These are phyloP conservation scores for Eubasilissa splendida DNA, from an alignment of 2,888 invertebrate genomes.

Conservation along the genomic window DNA sequence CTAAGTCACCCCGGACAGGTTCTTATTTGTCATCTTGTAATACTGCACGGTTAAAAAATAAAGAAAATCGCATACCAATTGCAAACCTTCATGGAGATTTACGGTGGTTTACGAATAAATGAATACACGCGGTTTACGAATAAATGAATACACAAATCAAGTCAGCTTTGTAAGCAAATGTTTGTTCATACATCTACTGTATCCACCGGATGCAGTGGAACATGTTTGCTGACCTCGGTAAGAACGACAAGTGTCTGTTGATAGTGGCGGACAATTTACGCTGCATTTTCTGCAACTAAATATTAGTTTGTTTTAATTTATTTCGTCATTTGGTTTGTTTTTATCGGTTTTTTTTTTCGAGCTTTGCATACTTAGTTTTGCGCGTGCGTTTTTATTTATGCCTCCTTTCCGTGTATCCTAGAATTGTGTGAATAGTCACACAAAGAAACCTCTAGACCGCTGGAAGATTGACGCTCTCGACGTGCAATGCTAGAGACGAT, in stretches of 20 bases:
- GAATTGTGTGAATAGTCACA: too few relatives aligned
- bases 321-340: neutral
- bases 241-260: neutral
- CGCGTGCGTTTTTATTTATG: too few relatives aligned
- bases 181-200: neutral
- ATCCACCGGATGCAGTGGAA: slow-evolving; percentile 6
- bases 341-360: neutral
- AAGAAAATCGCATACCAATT: neutral
- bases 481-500: neutral
- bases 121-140: neutral
- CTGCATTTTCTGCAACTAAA: too few relatives aligned
- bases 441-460: too few relatives aligned
- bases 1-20: too few relatives aligned
- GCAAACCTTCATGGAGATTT: neutral
- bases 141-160: neutral
- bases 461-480: too few relatives aligned
- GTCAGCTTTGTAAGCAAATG: neutral
- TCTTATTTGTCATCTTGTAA: too few relatives aligned
- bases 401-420: too few relatives aligned
- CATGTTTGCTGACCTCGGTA: slow-evolving; percentile 1
- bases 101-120: neutral
- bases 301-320: too few relatives aligned
- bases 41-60: neutral
- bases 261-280: too few relatives aligned
- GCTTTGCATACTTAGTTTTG: too few relatives aligned